Base-by-base conservation (phyloP, 2,113 vertebrate genomes). In the Eudyptes chrysolophus region DNA sequence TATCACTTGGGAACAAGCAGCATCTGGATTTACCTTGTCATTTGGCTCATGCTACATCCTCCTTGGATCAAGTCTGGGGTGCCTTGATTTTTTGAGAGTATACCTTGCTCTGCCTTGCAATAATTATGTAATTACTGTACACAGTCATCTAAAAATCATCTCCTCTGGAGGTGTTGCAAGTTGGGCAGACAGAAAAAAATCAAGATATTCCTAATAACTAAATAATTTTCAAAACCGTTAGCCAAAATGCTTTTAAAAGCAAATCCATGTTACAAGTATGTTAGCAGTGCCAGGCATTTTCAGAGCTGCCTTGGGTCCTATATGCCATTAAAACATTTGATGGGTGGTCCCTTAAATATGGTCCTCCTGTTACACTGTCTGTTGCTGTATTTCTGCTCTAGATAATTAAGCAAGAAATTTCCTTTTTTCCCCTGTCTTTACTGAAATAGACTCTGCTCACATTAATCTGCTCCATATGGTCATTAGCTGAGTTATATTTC, bases 401-500 rank as follows among this genome's bases (percentile, higher is more conserved):
- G 84, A 64, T 88, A 97, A 97, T 97, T 92, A 97, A 92, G 68
- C 38, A 86, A 97, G 80, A 92, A 74, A 70, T 86, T 86, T 81
- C 74, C 18, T 76, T 97, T 93, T 79, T 6, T 0, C 0, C 20
- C 34, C n/a, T 7, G 26, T 69, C 94, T 94, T 97, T 78, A 57
- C 84, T 70, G 90, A 96, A 97, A 97, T 77, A 91, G 88, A 51
- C 90, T 93, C 84, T 88, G 84, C 61, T 97, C 74, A 24, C 68
- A 84, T 94, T 95, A 88, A 78, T 92, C 92, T 97, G 92, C 77
- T 97, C 97, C 94, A 90, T 95, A 94, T 84, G 85, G 91, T 96
- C 93, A 94, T 97, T 97, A 96, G 84, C 51, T 89, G 61, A 94
- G 87, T 94, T 95, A 70, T 58, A 90, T 97, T 96, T 97, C 61